Evolutionary conservation across 1,140 invertebrate species (phyloP), one percentile per base, ranked within the genome.

Genomic region (Triops cancriformis): DNA sequence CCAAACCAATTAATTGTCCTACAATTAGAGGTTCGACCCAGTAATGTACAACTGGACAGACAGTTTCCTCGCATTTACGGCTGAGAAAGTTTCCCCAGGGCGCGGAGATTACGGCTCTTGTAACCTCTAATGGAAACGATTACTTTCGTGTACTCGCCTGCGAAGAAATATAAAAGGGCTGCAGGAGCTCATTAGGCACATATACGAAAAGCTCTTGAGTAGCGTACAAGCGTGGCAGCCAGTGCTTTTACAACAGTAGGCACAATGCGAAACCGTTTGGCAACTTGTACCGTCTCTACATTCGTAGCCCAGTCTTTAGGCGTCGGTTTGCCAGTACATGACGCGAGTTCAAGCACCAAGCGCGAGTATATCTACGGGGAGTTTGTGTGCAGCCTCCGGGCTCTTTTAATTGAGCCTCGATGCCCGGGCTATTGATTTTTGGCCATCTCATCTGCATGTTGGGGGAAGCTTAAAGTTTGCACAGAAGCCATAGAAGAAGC

Each of bases 371-470:
- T 64, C 51, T 64, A 64, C 51, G 51, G 51, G 18, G 51, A 64
- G 51, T 64, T 64, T 64, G 51, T 64, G 51, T 64, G 51, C 51
- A 64, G 51, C 51, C 51, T 64, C 51, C 51, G n/a, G 51, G 51
- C 51, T 64, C 51, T 64, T 64, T 64, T 64, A 64, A 64, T 64
- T 64, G 9, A 23, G 51, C 51, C 51, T 64, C 51, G 51, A 64
- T 64, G 51, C 51, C 51, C 51, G 51, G 51, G 51, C 51, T 64
- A 64, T 64, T 64, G 51, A 64, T 64, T 64, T 64, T 64, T 23
- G 51, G 51, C 51, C 51, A 64, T 64, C 51, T 64, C 51, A 64
- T 64, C 51, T 64, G 51, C 51, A 64, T 64, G 51, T 64, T 64
- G 51, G 31, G 51, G 51, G 51, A n/a, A 64, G 51, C 51, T 64